Conservation (phyloP, 1,140 invertebrate genomes). For the Phthorimaea operculella region DNA sequence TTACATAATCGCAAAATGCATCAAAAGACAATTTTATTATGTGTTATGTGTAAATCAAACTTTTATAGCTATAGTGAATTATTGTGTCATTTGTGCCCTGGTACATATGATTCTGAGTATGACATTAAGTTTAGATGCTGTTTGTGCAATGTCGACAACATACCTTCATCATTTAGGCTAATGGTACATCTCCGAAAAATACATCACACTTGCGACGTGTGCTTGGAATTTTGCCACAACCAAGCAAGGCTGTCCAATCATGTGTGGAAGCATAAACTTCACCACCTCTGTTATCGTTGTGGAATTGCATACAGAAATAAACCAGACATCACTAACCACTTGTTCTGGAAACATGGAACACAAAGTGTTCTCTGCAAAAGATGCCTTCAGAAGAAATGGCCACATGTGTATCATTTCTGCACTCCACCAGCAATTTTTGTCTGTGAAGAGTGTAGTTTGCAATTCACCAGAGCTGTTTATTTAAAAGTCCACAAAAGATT, state of each 20-base stretch:
- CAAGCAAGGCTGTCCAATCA: constrained; percentile 84
- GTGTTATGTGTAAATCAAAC: constrained; percentile 86
- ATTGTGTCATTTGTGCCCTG: constrained; percentile 85
- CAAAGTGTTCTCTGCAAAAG: constrained; percentile 86
- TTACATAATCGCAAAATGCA: constrained; percentile 87
- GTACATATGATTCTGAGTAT: constrained; percentile 74
- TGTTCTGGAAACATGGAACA: constrained; percentile 92
- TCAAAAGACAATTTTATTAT: constrained; percentile 80
- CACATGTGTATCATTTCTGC: constrained; percentile 90
- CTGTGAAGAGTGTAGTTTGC: constrained; percentile 83
- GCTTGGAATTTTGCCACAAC: constrained; percentile 80
- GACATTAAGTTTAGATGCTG: constrained; percentile 76
- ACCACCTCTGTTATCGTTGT: constrained; percentile 87
- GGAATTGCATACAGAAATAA: constrained; percentile 87
- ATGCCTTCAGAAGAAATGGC: constrained; percentile 90
- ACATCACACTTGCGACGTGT: constrained; percentile 87
- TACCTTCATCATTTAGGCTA: constrained; percentile 85
- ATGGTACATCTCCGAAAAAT: constrained; percentile 87
- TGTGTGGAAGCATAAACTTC: constrained; percentile 88
- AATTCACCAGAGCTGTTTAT: constrained; percentile 79
- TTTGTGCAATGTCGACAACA: constrained; percentile 75
- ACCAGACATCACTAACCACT: constrained; percentile 85
- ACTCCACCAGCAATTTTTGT: constrained; percentile 79
- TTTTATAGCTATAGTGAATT: constrained; percentile 89
- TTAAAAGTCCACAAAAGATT: constrained; percentile 85